A percentile compares a stretch with the other conserved stretches of the same genome.
Conservation (phyloP, 2,888 invertebrate genomes). For the Phyto melanocephala region DNA sequence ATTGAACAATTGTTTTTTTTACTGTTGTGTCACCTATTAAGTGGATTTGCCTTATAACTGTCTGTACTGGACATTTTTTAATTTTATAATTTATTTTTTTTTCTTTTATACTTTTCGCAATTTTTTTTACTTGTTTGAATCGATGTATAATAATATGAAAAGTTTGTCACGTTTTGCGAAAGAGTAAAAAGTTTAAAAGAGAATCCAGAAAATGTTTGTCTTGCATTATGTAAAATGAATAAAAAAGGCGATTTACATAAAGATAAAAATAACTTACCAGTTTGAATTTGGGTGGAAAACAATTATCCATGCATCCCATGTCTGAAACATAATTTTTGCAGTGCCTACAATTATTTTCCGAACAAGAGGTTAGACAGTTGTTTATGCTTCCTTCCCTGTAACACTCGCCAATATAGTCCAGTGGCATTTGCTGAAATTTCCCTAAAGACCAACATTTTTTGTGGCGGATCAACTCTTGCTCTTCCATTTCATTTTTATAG, state of each 20-base stretch:
- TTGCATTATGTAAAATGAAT: neutral
- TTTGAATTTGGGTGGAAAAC: conserved; percentile 24
- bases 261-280: conserved; percentile 10
- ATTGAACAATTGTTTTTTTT: too few species aligned
- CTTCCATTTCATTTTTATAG: neutral
- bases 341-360: conserved; percentile 12
- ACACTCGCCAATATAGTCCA: conserved; percentile 43
- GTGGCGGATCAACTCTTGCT: conserved; percentile 43
- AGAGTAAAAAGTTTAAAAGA: too few species aligned
- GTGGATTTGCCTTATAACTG: too few species aligned
- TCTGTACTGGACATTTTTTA: too few species aligned
- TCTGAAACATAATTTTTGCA: conserved; percentile 71
- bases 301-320: conserved; percentile 28
- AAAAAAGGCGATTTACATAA: too few species aligned
- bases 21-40: too few species aligned
- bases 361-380: conserved; percentile 42
- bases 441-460: conserved; percentile 88
- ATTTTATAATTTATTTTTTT: too few species aligned
- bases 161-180: too few species aligned
- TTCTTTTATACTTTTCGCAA: too few species aligned
- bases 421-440: conserved; percentile 63
- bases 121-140: too few species aligned
- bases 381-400: neutral
- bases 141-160: too few species aligned
- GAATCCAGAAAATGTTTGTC: too few species aligned